A percentile compares a stretch with the other conserved stretches of the same genome.
Conservation (phyloP, 64 coral and sea anemone genomes). For the Montipora sp. region DNA sequence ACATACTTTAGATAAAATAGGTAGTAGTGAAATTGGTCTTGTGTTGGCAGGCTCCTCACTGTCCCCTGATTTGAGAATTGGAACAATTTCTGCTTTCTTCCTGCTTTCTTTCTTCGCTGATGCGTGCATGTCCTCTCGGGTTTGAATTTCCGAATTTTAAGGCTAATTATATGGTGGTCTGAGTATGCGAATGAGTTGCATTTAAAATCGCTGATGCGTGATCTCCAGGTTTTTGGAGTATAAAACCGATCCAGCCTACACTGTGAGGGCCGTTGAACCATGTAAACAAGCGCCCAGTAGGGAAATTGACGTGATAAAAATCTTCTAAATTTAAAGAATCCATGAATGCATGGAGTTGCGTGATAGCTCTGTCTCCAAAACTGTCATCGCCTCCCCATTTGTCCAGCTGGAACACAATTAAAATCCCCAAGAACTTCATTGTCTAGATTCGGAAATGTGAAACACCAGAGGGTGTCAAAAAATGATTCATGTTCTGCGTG, state of each 20-base stretch:
- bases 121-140: background rate
- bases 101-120: too few species aligned
- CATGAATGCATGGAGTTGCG: background rate
- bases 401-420: background rate
- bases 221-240: background rate
- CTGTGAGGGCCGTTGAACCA: background rate
- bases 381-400: conserved; percentile 4
- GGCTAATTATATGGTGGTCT: background rate
- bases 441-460: background rate
- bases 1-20: too few species aligned
- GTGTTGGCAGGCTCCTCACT: too few species aligned
- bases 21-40: too few species aligned
- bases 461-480: background rate
- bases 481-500: background rate
- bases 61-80: too few species aligned
- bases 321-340: background rate
- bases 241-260: background rate
- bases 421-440: background rate
- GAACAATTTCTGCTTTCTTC: too few species aligned
- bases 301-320: background rate
- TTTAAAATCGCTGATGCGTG: background rate
- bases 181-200: background rate
- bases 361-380: background rate
- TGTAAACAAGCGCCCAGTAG: background rate
- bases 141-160: background rate